Base-by-base conservation (phyloP, 2,888 invertebrate species). In the Habrosyne pyritoides region DNA sequence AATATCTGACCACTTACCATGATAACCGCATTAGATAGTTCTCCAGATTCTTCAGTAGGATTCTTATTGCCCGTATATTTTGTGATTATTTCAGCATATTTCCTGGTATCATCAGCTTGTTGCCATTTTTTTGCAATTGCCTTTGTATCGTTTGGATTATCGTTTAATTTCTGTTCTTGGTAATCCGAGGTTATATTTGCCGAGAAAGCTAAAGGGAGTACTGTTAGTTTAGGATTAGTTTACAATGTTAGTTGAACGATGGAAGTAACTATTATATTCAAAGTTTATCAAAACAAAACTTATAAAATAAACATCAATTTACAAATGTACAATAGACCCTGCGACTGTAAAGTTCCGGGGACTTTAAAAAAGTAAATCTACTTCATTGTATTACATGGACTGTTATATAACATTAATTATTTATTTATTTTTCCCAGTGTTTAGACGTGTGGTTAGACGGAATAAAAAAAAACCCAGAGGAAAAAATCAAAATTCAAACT, bases 21-120 rank as follows among this genome's bases (percentile, higher is more conserved):
- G 18, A 7, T 18, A 42, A 1, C 8, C 18, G 7, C 18, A 8
- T 18, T 2, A 2, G 8, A 18, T 18, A n/a, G 6, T 7, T 18
- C 18, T 6, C 2, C 18, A 18, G 42, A 42, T n/a, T 36, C 12
- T 42, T 42, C 42, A 8, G n/a, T 18, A 42, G 18, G 18, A 2
- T 14, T 28, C 47, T 24, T 1, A 28, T 12, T 52, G 18, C 14
- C 47, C 53, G 56, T 64, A 55, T 79, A 86, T 53, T 79, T 81
- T 10, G 77, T 74, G 2, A 87, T 77, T 53, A 73, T 75, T 49
- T 82, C 76, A 0, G 82, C 84, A 53, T 87, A 88, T 46, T 69
- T 75, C 22, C 77, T 76, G 2, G 76, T 75, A 26, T 86, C 85
- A 10, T 80, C 65, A 0, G 73, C 68, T 53, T 79, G 78, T 5